Base-by-base conservation (phyloP, 2,888 invertebrate genomes). In the Timandra comae region DNA sequence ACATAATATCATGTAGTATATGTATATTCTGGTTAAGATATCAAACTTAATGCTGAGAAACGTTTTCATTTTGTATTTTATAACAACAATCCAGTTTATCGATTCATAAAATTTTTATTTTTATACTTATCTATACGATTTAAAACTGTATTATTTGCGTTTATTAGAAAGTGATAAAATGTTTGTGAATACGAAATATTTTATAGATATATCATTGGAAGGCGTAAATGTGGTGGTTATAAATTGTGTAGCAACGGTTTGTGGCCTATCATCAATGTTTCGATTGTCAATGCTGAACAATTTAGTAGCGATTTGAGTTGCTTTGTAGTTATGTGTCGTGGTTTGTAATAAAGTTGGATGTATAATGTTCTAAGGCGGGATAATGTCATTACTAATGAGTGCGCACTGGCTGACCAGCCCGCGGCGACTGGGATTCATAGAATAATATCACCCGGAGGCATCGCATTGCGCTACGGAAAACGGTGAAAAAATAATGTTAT, bases 41-140 rank as follows among this genome's bases (percentile, higher is more conserved):
- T 52, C 48, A 58, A 53, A 48, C 54, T 56, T 61, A 58, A 56
- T 55, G 48, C 49, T 48, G 52, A 56, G 55, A 54, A 54, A 63
- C 55, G 53, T 69, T 60, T 69, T 63, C 62, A 61, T 71, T 67
- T 62, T 50, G 52, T 54, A 59, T 60, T 58, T 57, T 53, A 46
- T 57, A 37, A 49, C 49, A 49, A 53, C 47, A 49, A 56, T 57
- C 59, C 59, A 59, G 63, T 63, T 60, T 56, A 55, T 44, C 34
- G 35, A 52, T 46, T 50, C 45, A 56, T 63, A 64, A 64, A 64
- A 54, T 56, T 63, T 72, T 68, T 71, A 65, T 59, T 53, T 52
- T 56, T 56, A n/a, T 43, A 44, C 42, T 49, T 48, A 56, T 55
- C 49, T 56, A 52, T 52, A 49, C 46, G 52, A 52, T 53, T 56